A percentile compares a stretch with the other conserved stretches of the same genome.
Conservation (phyloP, 1,140 invertebrate species). For the Periplaneta americana region DNA sequence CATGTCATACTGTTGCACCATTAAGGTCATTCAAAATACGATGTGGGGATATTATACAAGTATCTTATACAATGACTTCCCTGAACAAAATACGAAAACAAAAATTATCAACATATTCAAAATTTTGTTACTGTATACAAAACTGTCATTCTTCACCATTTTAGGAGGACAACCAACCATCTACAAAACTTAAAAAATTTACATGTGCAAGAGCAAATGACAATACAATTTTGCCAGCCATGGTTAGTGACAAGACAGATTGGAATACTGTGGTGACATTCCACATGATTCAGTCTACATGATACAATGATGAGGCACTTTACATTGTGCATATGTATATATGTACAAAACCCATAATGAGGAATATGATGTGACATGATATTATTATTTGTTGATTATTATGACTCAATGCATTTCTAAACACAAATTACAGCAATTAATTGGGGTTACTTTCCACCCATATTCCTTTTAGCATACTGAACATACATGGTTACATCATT, state of each 20-base stretch:
- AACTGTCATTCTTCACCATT: background rate
- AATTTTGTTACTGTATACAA: background rate
- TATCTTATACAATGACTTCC: background rate
- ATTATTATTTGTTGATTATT: background rate
- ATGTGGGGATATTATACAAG: background rate
- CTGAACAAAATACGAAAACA: background rate
- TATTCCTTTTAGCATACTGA: constrained; percentile 10
- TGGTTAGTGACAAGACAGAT: constrained; percentile 44
- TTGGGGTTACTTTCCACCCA: constrained; percentile 13
- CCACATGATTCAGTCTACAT: constrained; percentile 33
- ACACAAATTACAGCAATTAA: constrained; percentile 14
- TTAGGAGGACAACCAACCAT: background rate
- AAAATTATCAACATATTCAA: background rate
- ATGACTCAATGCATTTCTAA: background rate
- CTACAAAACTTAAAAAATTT: background rate
- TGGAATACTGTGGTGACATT: constrained; percentile 57
- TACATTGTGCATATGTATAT: background rate
- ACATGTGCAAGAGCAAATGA: background rate
- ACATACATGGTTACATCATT: constrained; percentile 9
- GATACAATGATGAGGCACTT: background rate
- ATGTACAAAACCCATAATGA: background rate
- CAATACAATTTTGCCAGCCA: background rate
- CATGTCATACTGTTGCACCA: background rate
- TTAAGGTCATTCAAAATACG: background rate
- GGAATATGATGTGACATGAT: background rate